phyloP scores from a whole-genome alignment of 2,888 invertebrate species.

The Hoplodrina blanda region DNA sequence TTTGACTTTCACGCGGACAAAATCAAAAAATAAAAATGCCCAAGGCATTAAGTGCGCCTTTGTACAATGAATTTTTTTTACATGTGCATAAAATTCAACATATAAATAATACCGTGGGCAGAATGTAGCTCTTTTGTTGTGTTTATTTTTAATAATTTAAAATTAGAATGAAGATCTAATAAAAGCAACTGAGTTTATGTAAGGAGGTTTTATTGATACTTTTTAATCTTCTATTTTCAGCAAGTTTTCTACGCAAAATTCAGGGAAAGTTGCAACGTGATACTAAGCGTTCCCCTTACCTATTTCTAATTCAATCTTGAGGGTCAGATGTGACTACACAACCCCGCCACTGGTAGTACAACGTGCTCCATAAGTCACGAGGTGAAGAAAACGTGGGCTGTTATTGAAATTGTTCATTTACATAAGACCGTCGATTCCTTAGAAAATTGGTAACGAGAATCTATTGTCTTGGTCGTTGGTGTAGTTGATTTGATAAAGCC shows the following conservation, averaged over 20 bases:
- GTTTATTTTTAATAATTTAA: too few species aligned
- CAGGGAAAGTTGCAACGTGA: neutral
- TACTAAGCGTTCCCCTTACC: neutral
- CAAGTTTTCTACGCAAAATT: neutral
- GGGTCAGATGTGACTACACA: constrained; percentile 25
- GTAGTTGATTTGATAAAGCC: constrained; percentile 7
- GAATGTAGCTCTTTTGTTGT: too few species aligned
- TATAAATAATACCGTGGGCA: too few species aligned
- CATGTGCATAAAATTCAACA: too few species aligned
- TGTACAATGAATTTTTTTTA: too few species aligned
- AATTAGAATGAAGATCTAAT: too few species aligned
- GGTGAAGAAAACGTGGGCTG: constrained; percentile 30
- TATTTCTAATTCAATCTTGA: constrained; percentile 18
- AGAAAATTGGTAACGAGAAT: constrained; percentile 1
- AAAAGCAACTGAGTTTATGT: too few species aligned
- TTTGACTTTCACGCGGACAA: too few species aligned
- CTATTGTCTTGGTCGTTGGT: constrained; percentile 2
- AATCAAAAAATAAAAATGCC: too few species aligned
- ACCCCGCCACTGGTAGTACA: constrained; percentile 15
- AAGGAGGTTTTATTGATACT: too few species aligned
- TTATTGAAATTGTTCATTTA: constrained; percentile 45
- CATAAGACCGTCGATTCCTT: constrained; percentile 11
- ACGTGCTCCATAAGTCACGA: constrained; percentile 36
- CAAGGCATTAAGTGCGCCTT: too few species aligned
- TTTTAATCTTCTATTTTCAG: too few species aligned